phyloP scores from a whole-genome alignment of 2,113 vertebrate species.

The Pedetes capensis region DNA sequence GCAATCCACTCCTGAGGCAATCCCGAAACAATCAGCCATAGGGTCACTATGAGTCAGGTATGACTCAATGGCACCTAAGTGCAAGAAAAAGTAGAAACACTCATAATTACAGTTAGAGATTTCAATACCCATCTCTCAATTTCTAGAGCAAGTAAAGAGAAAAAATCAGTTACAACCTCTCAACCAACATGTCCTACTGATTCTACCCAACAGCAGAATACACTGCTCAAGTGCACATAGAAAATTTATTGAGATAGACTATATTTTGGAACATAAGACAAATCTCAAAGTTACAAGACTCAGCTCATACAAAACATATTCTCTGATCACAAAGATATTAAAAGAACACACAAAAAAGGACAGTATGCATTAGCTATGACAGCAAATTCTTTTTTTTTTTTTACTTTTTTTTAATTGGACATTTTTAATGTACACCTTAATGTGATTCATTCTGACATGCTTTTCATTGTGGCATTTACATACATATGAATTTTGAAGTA shows the following conservation, averaged over 20 bases:
- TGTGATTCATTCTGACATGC: too few relatives aligned
- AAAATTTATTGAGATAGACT: not conserved
- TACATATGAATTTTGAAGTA: too few relatives aligned
- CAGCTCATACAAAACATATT: not conserved
- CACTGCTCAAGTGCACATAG: not conserved
- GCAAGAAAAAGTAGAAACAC: not conserved
- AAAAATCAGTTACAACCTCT: constrained; percentile 15
- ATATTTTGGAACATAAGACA: not conserved
- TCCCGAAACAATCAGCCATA: too few relatives aligned
- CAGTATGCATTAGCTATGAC: not conserved
- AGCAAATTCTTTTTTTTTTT: not conserved
- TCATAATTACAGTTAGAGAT: not conserved
- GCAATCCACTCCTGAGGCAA: too few relatives aligned
- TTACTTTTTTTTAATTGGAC: too few relatives aligned
- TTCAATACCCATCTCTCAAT: constrained; percentile 4
- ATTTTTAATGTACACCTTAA: too few relatives aligned
- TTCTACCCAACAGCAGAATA: not conserved
- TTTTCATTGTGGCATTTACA: too few relatives aligned
- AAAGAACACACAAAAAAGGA: not conserved
- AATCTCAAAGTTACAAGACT: not conserved
- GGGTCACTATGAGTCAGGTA: too few relatives aligned
- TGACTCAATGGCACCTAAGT: too few relatives aligned
- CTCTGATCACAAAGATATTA: not conserved
- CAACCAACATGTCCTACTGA: not conserved
- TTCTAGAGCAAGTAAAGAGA: not conserved